phyloP scores from a whole-genome alignment of 1,140 invertebrate species.

The Drosophila ogumai region DNA sequence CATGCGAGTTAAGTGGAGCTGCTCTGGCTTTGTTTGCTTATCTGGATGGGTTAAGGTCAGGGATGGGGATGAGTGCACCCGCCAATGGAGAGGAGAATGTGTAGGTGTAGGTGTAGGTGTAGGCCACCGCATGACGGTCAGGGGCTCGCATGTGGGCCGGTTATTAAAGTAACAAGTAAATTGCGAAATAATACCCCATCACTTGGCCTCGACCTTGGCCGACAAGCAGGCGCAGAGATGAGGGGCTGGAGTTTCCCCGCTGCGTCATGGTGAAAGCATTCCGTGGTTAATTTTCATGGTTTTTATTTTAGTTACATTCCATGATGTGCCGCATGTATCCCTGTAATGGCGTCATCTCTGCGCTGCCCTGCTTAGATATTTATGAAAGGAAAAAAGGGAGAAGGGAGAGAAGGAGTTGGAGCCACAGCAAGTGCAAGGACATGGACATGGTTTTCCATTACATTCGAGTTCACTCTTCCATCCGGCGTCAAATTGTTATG shows the following conservation, averaged over 20 bases:
- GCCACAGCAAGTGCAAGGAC: conserved; percentile 25
- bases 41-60: conserved; percentile 32
- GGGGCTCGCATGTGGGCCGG: conserved; percentile 45
- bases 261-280: conserved; percentile 48
- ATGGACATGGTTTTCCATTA: conserved; percentile 18
- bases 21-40: conserved; percentile 24
- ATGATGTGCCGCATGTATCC: conserved; percentile 8
- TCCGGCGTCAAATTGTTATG: conserved; percentile 32
- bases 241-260: conserved; percentile 23
- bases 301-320: conserved; percentile 8
- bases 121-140: conserved; percentile 15
- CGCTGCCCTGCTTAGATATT: conserved; percentile 58
- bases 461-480: conserved; percentile 33
- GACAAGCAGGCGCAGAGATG: conserved; percentile 15
- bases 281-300: conserved; percentile 21
- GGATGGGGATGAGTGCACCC: conserved; percentile 18
- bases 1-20: conserved; percentile 33
- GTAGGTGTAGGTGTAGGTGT: conserved; percentile 12
- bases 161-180: conserved; percentile 63
- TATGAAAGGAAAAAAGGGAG: conserved; percentile 39
- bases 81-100: background rate
- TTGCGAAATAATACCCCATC: conserved; percentile 55
- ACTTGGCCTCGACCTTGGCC: conserved; percentile 42
- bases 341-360: conserved; percentile 52
- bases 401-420: background rate